Conservation (phyloP, 2,797 vertebrate genomes). For the Manis javanica region DNA sequence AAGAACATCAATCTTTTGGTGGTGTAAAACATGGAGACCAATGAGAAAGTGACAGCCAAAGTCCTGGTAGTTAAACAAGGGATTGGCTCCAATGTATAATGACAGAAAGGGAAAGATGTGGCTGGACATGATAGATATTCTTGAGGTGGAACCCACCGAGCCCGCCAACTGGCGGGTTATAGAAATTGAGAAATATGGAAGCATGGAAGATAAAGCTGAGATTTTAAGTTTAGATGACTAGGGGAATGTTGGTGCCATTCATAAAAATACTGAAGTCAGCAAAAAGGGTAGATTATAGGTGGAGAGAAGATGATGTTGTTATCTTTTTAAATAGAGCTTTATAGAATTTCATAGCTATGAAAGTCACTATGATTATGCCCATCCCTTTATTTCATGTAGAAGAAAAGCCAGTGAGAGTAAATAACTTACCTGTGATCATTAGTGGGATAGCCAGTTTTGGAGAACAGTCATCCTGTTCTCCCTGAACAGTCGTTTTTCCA, state of each 20-base stretch:
- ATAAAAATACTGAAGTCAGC: background rate
- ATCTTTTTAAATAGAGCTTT: background rate
- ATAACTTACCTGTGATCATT: background rate
- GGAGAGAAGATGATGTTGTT: background rate
- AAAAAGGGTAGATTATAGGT: background rate
- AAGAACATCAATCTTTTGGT: background rate
- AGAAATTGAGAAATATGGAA: background rate
- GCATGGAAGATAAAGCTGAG: background rate
- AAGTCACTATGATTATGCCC: background rate
- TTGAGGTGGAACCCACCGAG: background rate
- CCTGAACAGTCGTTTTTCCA: background rate
- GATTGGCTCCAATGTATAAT: background rate
- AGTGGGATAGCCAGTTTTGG: background rate
- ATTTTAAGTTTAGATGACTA: background rate
- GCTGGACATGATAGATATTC: background rate
- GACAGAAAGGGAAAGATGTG: background rate
- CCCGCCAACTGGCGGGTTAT: background rate
- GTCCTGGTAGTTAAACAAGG: background rate
- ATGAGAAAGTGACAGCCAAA: background rate
- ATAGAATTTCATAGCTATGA: background rate
- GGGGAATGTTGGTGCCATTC: background rate
- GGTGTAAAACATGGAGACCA: background rate
- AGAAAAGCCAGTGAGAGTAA: slow-evolving; percentile 12
- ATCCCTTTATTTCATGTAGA: background rate
- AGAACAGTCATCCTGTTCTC: background rate